These are phyloP conservation scores for Neofelis nebulosa DNA, from an alignment of 2,113 vertebrate species.

Conservation along the genomic window DNA sequence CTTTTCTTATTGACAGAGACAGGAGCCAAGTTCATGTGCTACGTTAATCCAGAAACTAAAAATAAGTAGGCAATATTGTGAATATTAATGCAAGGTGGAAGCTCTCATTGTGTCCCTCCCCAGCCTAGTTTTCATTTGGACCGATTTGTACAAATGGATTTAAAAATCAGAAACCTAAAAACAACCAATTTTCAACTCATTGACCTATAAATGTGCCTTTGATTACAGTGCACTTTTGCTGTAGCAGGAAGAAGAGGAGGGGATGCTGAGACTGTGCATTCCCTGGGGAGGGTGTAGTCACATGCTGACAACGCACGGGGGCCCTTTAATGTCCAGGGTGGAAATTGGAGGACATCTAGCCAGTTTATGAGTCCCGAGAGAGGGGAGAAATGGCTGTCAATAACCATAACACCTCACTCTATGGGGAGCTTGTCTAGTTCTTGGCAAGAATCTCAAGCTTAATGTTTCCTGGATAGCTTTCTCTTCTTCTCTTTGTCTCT, in stretches of 20 bases:
- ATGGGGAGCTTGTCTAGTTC: neutral
- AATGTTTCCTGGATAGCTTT: slow-evolving; percentile 52
- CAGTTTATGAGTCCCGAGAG: neutral
- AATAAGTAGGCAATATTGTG: slow-evolving; percentile 30
- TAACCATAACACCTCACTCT: slow-evolving; percentile 16
- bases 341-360: slow-evolving; percentile 19
- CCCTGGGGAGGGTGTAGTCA: slow-evolving; percentile 20
- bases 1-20: neutral
- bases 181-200: slow-evolving; percentile 41
- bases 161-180: slow-evolving; percentile 60
- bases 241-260: neutral
- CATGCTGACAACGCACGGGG: neutral
- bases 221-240: slow-evolving; percentile 27
- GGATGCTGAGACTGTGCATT: neutral
- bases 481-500: neutral
- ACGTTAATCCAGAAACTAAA: slow-evolving; percentile 55
- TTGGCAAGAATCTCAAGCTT: slow-evolving; percentile 42
- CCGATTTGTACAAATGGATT: slow-evolving; percentile 49
- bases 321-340: neutral
- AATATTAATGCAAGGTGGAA: neutral
- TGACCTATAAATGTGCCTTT: slow-evolving; percentile 53
- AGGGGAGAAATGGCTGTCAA: neutral
- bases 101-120: neutral
- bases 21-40: neutral
- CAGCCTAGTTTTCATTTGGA: neutral